Evolutionary conservation across 2,888 invertebrate genomes (phyloP), one percentile per base, ranked within the genome.

Genomic region (Buathra laborator): DNA sequence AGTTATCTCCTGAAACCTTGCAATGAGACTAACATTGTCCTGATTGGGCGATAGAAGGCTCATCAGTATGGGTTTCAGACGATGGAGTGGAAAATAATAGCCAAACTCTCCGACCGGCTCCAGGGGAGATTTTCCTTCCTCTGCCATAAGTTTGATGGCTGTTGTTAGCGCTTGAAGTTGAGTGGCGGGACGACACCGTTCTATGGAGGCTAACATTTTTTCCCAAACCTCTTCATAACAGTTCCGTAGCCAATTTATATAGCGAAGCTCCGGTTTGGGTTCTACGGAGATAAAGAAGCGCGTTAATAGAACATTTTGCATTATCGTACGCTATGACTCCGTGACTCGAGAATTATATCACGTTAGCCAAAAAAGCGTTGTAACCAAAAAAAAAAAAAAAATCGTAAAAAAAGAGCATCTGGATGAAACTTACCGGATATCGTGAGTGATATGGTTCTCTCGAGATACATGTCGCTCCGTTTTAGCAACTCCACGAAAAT

Each of bases 1-100:
- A 0, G 96, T 94, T 92, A 96, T 97, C 93, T 97, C 97, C 90
- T 97, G 96, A 91, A 97, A 97, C 88, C 96, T 95, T 12, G 94
- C 94, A 85, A 98, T 95, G 0, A 96, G 94, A 44, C 95, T 94
- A 0, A 94, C 92, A 93, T 96, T 96, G 37, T 96, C 95, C 68
- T 95, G 94, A 66, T 96, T 95, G 0, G 95, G 94, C 46, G 96
- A 96, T 59, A 97, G 92, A 14, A 98, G 92, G 64, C 95, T 95
- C 89, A 95, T 94, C 77, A 98, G 94, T 86, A 98, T 95, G 68
- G 94, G 95, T 94, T 96, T 96, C 72, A 97, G 94, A 88, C 96
- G 95, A 66, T 94, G 94, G 14, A 95, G 93, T 0, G 97, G 97
- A 91, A 97, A 97, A 90, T 95, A 95, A 88, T 95, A 95, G 10